Conservation (phyloP, 2,797 vertebrate genomes). For the Neomorphus geoffroyi region DNA sequence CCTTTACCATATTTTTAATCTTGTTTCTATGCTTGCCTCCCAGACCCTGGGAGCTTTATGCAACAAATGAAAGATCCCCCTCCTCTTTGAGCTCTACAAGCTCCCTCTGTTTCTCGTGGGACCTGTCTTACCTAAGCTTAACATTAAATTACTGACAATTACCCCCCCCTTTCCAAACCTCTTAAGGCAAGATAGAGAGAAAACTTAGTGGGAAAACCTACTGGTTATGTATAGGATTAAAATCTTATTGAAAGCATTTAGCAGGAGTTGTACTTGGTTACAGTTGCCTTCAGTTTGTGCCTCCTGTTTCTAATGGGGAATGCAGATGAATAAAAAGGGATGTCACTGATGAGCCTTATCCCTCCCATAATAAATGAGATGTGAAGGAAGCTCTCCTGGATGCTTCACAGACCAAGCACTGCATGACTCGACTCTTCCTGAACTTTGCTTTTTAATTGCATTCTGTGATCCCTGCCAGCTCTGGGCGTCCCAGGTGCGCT, state of each 20-base stretch:
- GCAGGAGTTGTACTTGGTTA: neutral
- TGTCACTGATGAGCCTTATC: neutral
- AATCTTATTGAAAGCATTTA: neutral
- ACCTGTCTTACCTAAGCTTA: neutral
- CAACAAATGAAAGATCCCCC: neutral
- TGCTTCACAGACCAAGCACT: neutral
- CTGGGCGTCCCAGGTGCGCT: neutral
- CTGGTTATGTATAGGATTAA: neutral
- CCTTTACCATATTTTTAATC: neutral
- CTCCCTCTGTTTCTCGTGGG: neutral
- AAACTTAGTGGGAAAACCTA: neutral
- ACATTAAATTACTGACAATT: neutral
- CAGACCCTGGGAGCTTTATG: neutral
- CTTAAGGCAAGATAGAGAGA: neutral
- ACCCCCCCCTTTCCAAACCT: fast-evolving
- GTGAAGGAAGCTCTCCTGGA: neutral
- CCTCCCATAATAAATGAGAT: neutral
- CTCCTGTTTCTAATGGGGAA: neutral
- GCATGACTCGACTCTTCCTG: neutral
- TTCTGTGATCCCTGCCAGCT: neutral
- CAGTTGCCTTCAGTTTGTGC: neutral
- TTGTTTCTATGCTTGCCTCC: neutral
- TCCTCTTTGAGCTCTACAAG: neutral
- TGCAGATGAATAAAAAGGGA: neutral
- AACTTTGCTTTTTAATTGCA: neutral